phyloP scores from a whole-genome alignment of 2,113 vertebrate genomes.

The Dasypus novemcinctus region DNA sequence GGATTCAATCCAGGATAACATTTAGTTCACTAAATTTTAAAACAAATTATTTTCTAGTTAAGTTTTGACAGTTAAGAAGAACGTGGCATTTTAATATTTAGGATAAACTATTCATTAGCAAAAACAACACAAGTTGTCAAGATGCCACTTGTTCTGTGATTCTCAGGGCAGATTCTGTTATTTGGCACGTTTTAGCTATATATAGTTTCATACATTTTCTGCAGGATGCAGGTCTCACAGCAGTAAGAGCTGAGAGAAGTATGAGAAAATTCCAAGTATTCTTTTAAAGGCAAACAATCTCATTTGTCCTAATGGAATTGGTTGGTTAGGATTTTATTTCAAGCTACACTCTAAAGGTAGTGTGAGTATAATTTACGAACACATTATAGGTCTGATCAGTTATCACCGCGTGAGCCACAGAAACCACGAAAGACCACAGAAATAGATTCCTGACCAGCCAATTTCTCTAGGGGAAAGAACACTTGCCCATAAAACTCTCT shows the following conservation, averaged over 20 bases:
- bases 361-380: constrained; percentile 49
- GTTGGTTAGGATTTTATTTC: constrained; percentile 40
- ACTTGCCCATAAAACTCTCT: constrained; percentile 45
- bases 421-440: constrained; percentile 55
- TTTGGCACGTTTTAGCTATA: constrained; percentile 38
- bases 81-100: constrained; percentile 64
- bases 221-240: constrained; percentile 28
- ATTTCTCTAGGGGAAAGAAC: constrained; percentile 19
- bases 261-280: not conserved
- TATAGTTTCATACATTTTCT: constrained; percentile 38
- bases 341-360: not conserved
- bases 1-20: constrained; percentile 45
- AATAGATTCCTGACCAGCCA: not conserved
- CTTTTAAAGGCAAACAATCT: constrained; percentile 50
- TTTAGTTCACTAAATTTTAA: constrained; percentile 53
- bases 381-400: not conserved
- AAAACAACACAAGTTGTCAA: constrained; percentile 48
- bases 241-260: constrained; percentile 10
- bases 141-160: constrained; percentile 10
- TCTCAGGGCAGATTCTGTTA: not conserved
- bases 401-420: constrained; percentile 29
- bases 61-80: constrained; percentile 51
- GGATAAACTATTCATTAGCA: constrained; percentile 45
- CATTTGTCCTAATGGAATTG: constrained; percentile 43
- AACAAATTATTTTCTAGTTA: constrained; percentile 30